Evolutionary conservation across 2,888 invertebrate genomes (phyloP).

Genomic region (Gari tellinella): DNA sequence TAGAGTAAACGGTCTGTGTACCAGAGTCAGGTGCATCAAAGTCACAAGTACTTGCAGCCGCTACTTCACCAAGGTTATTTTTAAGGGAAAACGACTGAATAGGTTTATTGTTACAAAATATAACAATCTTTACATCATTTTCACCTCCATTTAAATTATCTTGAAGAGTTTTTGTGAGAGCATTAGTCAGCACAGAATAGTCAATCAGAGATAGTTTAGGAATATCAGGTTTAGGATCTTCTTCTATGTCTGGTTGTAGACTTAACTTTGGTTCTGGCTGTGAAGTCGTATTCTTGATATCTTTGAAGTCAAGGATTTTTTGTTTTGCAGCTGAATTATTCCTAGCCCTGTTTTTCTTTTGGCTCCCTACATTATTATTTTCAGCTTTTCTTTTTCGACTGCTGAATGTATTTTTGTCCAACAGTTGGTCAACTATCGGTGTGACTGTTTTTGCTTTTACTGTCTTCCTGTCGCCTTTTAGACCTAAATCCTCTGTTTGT

Average conservation of each 20-base stretch:
- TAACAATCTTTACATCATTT: slow-evolving; percentile 46
- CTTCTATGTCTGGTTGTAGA: neutral
- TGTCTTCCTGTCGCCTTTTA: neutral
- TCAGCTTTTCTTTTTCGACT: neutral
- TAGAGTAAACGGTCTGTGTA: neutral
- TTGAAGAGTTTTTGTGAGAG: slow-evolving; percentile 33
- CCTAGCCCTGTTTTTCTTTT: slow-evolving; percentile 3
- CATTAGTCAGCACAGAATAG: slow-evolving; percentile 38
- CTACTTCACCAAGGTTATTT: neutral
- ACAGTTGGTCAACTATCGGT: too few relatives aligned
- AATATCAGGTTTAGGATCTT: neutral
- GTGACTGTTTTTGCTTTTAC: neutral
- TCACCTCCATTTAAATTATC: slow-evolving; percentile 20
- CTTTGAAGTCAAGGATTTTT: slow-evolving; percentile 11
- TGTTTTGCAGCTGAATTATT: neutral
- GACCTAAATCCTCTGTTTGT: neutral
- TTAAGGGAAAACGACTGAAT: slow-evolving; percentile 41
- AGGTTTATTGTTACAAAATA: slow-evolving; percentile 48
- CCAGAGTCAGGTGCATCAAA: neutral
- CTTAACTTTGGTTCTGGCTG: neutral
- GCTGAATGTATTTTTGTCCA: too few relatives aligned
- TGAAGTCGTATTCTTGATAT: slow-evolving; percentile 5
- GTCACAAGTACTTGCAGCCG: neutral
- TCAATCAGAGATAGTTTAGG: slow-evolving; percentile 13
- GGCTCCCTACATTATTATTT: neutral